Evolutionary conservation across 2,888 invertebrate species (phyloP).

Genomic region (Rhagophthalmus giganteus): DNA sequence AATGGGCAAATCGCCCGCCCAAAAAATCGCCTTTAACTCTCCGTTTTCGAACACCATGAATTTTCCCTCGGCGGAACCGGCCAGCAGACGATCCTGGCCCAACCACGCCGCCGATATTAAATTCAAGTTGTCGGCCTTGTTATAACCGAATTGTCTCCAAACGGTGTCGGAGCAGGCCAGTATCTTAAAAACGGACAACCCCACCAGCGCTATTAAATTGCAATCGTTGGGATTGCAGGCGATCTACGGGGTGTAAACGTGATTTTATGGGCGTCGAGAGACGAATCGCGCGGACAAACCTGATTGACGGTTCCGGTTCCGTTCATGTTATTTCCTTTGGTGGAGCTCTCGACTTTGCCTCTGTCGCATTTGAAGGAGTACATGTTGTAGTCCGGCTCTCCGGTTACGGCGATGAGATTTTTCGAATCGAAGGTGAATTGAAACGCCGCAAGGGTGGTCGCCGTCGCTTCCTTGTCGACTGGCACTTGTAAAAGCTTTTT

Average conservation of each 20-base stretch:
- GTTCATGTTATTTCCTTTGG: conserved; percentile 71
- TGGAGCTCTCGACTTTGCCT: conserved; percentile 75
- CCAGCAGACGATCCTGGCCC: conserved; percentile 78
- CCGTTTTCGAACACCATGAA: conserved; percentile 84
- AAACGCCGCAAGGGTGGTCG: conserved; percentile 70
- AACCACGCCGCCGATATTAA: conserved; percentile 82
- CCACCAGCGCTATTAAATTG: conserved; percentile 70
- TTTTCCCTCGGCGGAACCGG: conserved; percentile 76
- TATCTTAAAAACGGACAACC: conserved; percentile 70
- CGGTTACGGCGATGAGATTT: conserved; percentile 76
- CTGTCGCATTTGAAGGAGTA: conserved; percentile 82
- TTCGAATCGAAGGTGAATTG: conserved; percentile 83
- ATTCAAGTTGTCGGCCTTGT: conserved; percentile 76
- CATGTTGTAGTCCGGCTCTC: conserved; percentile 81
- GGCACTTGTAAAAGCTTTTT: conserved; percentile 65
- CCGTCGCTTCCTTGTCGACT: conserved; percentile 52
- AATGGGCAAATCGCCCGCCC: conserved; percentile 62
- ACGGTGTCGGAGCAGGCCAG: conserved; percentile 76
- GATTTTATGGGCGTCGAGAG: background rate
- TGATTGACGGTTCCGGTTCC: conserved; percentile 68
- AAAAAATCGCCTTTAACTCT: conserved; percentile 72
- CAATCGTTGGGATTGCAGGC: conserved; percentile 77
- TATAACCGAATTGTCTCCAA: conserved; percentile 82
- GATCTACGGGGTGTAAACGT: conserved; percentile 59
- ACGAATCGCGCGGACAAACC: conserved; percentile 43